Percentiles rank a stretch among this genome's conserved stretches.
These are phyloP conservation scores for Leucophenga montana DNA, from an alignment of 2,888 invertebrate genomes.

Conservation along the genomic window DNA sequence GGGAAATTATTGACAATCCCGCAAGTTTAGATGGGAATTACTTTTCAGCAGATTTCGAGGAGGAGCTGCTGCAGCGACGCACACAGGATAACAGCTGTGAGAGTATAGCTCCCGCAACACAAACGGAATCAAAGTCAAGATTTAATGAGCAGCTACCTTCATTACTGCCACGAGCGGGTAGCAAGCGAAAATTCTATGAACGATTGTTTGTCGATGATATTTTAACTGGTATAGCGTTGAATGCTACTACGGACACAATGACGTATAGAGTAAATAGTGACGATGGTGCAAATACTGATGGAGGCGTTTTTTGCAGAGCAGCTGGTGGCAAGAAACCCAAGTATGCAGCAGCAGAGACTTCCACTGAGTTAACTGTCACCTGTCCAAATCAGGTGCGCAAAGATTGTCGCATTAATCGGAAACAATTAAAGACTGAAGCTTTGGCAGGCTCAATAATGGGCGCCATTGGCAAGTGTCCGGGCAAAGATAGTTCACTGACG, in stretches of 20 bases:
- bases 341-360: constrained; percentile 38
- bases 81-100: constrained; percentile 42
- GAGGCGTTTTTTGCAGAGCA: not conserved
- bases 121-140: constrained; percentile 19
- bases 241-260: constrained; percentile 34
- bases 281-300: not conserved
- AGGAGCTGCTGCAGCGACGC: constrained; percentile 61
- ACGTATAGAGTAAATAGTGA: not conserved
- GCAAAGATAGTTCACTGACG: constrained; percentile 43
- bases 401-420: constrained; percentile 64
- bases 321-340: constrained; percentile 49
- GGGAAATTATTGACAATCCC: constrained; percentile 69
- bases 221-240: constrained; percentile 58
- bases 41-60: constrained; percentile 71
- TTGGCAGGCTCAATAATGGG: constrained; percentile 70
- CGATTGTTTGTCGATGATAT: constrained; percentile 60
- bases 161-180: not conserved
- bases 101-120: constrained; percentile 8
- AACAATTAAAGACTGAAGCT: constrained; percentile 67
- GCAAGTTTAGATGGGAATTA: constrained; percentile 54
- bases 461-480: constrained; percentile 67
- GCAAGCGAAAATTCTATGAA: constrained; percentile 57
- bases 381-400: constrained; percentile 59
- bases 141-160: not conserved
- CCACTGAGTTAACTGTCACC: constrained; percentile 33